Base-by-base conservation (phyloP, 2,888 invertebrate species). In the Trichopoda pennipes region DNA sequence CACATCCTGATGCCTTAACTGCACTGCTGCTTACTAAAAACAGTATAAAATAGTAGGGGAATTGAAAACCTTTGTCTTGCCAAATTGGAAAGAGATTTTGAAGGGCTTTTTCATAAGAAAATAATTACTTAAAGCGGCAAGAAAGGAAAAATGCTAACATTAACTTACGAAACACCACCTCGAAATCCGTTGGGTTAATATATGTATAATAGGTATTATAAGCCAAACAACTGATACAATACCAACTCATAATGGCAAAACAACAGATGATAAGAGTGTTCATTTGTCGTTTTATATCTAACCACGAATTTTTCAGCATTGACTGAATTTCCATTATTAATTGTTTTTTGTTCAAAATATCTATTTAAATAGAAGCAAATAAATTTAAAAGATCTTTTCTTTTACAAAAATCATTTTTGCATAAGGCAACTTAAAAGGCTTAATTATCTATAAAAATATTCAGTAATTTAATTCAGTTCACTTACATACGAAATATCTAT, bases 231-330 rank as follows among this genome's bases (percentile, higher is more conserved):
- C 66, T 64, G 28, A 49, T 19, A 64, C 66, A 68, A 42, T 73
- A 80, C 63, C 61, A 75, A 16, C 56, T 16, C 16, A 49, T 3
- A 12, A 60, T 79, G n/a, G 55, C 19, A 32, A 49, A n/a, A 9
- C 68, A 68, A 17, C 51, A 21, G 17, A 12, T 28, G 1, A 51
- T 55, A 38, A 55, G 81, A 12, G 78, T 42, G 3, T 61, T 53
- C 12, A 76, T 42, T 49, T 84, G 83, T 1, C 60, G 49, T 42
- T 69, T 74, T 12, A 73, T 83, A 44, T 73, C 58, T 16, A 49
- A 0, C 83, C 83, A 84, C 0, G 84, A 80, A 0, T 75, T 35
- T 10, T 69, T 35, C 21, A 83, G 49, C 10, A 84, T 76, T 21
- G 42, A 10, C 7, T 16, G 28, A 42, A 84, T 78, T 28, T 80